Conservation (phyloP, 2,888 invertebrate species). For the Ichneumoninae sp. region DNA sequence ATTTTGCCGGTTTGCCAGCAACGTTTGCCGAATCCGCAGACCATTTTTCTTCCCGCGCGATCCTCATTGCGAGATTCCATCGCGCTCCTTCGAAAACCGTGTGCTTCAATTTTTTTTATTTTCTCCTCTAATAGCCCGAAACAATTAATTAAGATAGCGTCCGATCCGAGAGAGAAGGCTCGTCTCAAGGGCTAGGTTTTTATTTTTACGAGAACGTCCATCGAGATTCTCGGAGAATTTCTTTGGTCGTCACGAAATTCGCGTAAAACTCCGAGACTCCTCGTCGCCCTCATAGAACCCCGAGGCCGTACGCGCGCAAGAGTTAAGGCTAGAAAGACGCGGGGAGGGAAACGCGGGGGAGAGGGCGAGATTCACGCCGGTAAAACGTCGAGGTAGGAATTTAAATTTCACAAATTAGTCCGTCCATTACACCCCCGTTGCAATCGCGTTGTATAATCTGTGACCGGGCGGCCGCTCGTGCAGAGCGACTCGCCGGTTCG, state of each 20-base stretch:
- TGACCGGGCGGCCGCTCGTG: constrained; percentile 53
- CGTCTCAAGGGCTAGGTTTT: not conserved
- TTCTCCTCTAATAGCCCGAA: not conserved
- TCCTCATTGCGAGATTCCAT: too few species aligned
- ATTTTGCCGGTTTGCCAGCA: too few species aligned
- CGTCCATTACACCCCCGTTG: constrained; percentile 82
- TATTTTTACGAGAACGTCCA: not conserved
- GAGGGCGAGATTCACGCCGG: constrained; percentile 25
- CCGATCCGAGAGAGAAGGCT: not conserved
- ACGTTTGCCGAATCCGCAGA: too few species aligned
- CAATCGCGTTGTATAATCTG: constrained; percentile 78
- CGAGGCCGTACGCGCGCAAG: not conserved
- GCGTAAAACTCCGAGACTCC: constrained; percentile 4
- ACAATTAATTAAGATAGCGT: constrained; percentile 31
- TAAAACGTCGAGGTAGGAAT: constrained; percentile 80
- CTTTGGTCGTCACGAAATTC: constrained; percentile 33
- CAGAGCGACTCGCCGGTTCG: not conserved
- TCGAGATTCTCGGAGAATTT: constrained; percentile 2
- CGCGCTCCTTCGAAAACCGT: not conserved
- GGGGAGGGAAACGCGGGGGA: not conserved
- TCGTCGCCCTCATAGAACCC: not conserved
- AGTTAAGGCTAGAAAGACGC: not conserved
- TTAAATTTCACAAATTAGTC: constrained; percentile 84
- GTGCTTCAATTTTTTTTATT: not conserved
- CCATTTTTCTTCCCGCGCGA: too few species aligned